Evolutionary conservation across 2,797 vertebrate genomes (phyloP), one percentile per base, ranked within the genome.

Genomic region (Lemur catta): DNA sequence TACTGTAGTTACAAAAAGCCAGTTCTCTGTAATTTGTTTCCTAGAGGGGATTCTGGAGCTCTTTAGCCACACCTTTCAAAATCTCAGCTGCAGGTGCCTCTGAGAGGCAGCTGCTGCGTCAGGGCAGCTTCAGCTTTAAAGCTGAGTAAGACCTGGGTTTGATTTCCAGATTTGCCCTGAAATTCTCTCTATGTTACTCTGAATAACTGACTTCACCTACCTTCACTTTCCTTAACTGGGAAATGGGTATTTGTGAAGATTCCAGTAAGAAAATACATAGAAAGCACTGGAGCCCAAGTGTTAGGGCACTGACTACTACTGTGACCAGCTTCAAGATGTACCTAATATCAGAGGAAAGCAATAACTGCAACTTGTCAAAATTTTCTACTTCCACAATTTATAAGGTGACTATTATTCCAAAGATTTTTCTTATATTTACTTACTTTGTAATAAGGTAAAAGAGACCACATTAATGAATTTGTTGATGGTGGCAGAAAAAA

Each of bases 171-270:
- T 43, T 5, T 74, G 79, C 43, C 55, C 65, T 30, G 5, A 90
- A 63, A 86, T 9, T 65, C 74, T 87, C n/a, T 0, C 20, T 81
- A 41, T 33, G 24, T 75, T 88, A 71, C 95, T 33, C 43, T 52
- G 46, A 15, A 59, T 26, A 91, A 89, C 48, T 48, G 57, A 85
- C 84, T 96, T 94, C 22, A 61, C 26, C 15, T 43, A 50, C n/a
- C 96, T 90, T 97, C 76, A n/a, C 59, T 91, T 76, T 86, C n/a
- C 89, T 87, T 79, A 75, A 84, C 63, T 20, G 8, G 28, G 94
- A 84, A 72, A n/a, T 78, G 14, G 26, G 72, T 33, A 89, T 91
- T 7, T 89, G 33, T 11, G 6, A 63, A 76, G 55, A 63, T 67
- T 80, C 43, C 33, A 46, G 30, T 24, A 86, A 75, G 1, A 89